phyloP scores from a whole-genome alignment of 2,888 invertebrate genomes.

The Watsonalla cultraria region DNA sequence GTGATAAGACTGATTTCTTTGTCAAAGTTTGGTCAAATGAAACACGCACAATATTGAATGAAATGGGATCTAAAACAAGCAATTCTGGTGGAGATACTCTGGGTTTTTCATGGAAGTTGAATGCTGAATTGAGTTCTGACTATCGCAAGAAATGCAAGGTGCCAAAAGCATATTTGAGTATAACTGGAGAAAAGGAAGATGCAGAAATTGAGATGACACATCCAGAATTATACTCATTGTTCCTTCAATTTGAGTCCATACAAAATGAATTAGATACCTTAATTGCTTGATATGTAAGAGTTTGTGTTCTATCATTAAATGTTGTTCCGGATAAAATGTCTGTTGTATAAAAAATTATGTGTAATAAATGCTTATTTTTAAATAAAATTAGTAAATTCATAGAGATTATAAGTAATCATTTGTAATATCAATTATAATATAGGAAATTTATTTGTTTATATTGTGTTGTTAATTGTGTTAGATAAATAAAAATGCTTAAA shows the following conservation, averaged over 20 bases:
- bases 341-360: too few relatives aligned
- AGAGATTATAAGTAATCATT: too few relatives aligned
- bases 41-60: conserved; percentile 52
- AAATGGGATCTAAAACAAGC: conserved; percentile 36
- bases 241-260: conserved; percentile 63
- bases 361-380: too few relatives aligned
- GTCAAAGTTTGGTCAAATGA: conserved; percentile 65
- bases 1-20: conserved; percentile 54
- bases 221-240: conserved; percentile 58
- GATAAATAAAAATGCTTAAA: too few relatives aligned
- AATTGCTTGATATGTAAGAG: conserved; percentile 21
- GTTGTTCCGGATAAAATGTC: too few relatives aligned
- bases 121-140: conserved; percentile 67
- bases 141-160: conserved; percentile 59
- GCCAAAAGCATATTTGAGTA: conserved; percentile 57
- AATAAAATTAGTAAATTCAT: too few relatives aligned
- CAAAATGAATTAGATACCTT: conserved; percentile 68
- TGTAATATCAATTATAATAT: too few relatives aligned
- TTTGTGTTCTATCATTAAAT: neutral
- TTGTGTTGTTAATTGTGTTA: too few relatives aligned
- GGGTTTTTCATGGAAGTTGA: conserved; percentile 58
- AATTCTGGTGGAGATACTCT: conserved; percentile 34
- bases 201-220: conserved; percentile 63
- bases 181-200: conserved; percentile 32
- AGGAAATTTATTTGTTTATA: too few relatives aligned